These are phyloP conservation scores for Galaxea fascicularis DNA, from an alignment of 92 coral and sea anemone genomes.

Conservation along the genomic window DNA sequence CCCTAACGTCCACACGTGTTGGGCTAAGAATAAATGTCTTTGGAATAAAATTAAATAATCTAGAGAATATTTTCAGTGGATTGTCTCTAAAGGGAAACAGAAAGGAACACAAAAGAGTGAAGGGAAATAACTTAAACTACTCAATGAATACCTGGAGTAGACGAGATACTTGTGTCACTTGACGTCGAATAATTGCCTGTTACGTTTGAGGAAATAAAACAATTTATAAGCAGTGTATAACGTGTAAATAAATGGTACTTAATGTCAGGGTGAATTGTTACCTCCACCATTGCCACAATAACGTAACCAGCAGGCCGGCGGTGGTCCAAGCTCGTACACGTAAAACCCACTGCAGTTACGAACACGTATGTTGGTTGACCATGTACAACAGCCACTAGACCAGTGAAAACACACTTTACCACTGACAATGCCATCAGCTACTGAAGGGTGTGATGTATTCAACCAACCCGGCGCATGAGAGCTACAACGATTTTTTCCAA, in stretches of 20 bases:
- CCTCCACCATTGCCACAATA: constrained; percentile 53
- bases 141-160: not conserved
- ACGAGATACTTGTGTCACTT: not conserved
- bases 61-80: too few species aligned
- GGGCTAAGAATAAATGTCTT: not conserved
- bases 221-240: too few species aligned
- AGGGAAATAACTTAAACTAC: too few species aligned
- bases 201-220: too few species aligned
- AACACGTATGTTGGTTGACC: constrained; percentile 45
- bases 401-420: constrained; percentile 55
- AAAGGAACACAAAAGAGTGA: too few species aligned
- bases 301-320: constrained; percentile 14
- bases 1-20: not conserved
- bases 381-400: constrained; percentile 5
- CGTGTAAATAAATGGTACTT: not conserved
- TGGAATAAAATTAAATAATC: not conserved
- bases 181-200: not conserved
- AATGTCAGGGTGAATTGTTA: not conserved
- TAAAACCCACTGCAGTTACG: constrained; percentile 79
- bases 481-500: constrained; percentile 43
- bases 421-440: constrained; percentile 48
- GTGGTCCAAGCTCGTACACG: constrained; percentile 53
- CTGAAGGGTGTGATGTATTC: constrained; percentile 39
- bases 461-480: constrained; percentile 65
- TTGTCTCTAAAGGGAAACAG: too few species aligned